These are phyloP conservation scores for Eulimnadia texana DNA, from an alignment of 1,140 invertebrate species.

Conservation along the genomic window DNA sequence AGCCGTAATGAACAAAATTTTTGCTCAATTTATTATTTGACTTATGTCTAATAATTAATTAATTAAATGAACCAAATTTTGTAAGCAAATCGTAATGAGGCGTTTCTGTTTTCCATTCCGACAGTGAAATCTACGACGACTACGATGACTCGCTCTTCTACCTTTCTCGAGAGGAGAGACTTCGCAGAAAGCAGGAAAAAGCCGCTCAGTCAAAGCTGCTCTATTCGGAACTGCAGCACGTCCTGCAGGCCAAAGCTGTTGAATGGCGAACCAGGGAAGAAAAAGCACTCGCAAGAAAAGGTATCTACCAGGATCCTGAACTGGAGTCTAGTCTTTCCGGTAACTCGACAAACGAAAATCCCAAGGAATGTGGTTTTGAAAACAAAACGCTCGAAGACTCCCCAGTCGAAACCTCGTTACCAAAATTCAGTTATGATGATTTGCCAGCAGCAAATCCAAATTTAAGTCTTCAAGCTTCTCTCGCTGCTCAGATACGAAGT, in stretches of 20 bases:
- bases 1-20: too few relatives aligned
- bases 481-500: slow-evolving; percentile 3
- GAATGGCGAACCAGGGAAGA: slow-evolving; percentile 5
- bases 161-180: not conserved
- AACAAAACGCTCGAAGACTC: not conserved
- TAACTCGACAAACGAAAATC: not conserved
- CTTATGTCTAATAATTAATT: too few relatives aligned
- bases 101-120: too few relatives aligned
- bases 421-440: not conserved
- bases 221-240: slow-evolving; percentile 3
- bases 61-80: too few relatives aligned
- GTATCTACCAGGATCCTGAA: not conserved
- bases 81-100: not conserved
- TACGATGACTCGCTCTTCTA: slow-evolving; percentile 3
- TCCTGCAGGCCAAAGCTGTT: slow-evolving; percentile 3
- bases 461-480: slow-evolving; percentile 1
- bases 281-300: not conserved
- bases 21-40: too few relatives aligned
- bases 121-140: not conserved
- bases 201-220: slow-evolving; percentile 2
- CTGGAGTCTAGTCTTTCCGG: not conserved
- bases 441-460: not conserved
- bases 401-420: not conserved
- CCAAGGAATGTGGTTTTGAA: not conserved
- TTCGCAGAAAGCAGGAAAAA: not conserved